Percentiles rank a stretch among this genome's conserved stretches.
phyloP scores from a whole-genome alignment of 2,113 vertebrate genomes.

The Puma concolor region DNA sequence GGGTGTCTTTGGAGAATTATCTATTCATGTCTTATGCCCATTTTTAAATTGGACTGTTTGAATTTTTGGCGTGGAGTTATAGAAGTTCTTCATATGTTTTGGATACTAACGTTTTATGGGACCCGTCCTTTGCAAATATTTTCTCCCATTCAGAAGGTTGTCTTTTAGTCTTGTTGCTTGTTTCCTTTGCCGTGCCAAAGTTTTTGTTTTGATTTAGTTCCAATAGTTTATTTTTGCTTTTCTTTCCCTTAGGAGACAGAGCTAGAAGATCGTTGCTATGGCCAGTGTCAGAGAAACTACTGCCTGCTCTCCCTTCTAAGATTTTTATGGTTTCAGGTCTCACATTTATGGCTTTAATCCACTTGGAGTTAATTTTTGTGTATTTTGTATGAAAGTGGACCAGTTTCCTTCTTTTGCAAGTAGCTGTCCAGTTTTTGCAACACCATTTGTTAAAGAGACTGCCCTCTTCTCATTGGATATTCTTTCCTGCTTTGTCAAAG shows the following conservation, averaged over 20 bases:
- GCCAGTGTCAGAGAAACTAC: neutral
- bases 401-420: neutral
- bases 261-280: neutral
- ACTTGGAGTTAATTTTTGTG: neutral
- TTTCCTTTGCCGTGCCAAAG: neutral
- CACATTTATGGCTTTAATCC: neutral
- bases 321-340: neutral
- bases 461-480: neutral
- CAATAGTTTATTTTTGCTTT: neutral
- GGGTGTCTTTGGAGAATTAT: neutral
- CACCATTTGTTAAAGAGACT: neutral
- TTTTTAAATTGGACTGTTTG: neutral
- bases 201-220: neutral
- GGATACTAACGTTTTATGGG: neutral
- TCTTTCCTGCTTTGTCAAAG: neutral
- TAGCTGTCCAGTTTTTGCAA: neutral
- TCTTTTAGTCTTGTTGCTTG: neutral
- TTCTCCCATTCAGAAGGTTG: neutral
- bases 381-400: neutral
- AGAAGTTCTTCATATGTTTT: neutral
- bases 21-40: neutral
- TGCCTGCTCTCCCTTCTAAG: neutral
- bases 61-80: neutral
- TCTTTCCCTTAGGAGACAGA: neutral
- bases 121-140: neutral